Base-by-base conservation (phyloP, 2,888 invertebrate genomes). In the Nesidiocoris tenuis region DNA sequence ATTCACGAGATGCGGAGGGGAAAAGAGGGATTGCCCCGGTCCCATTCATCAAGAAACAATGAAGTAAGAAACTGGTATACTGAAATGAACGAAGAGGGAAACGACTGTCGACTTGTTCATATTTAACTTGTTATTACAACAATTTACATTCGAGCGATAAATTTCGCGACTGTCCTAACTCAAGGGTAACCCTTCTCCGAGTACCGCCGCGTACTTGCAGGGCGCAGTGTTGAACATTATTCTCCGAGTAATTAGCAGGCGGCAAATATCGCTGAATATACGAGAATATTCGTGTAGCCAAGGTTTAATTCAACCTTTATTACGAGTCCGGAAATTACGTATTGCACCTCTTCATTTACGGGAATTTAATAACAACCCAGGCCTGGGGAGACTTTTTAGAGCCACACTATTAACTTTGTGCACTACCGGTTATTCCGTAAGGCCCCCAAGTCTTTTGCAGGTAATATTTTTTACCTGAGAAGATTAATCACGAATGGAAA, bases 61-160 rank as follows among this genome's bases (percentile, higher is more conserved):
- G 19, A 39, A 39, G 19, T 39, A 9, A 39, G 39, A 39, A 16
- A 67, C 55, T 55, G 59, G 61, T 24, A 57, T 16, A 22, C 18
- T 22, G n/a, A 23, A 57, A 18, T 1, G 67, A 1, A 22, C n/a
- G 22, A 54, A 55, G 55, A 55, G 25, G 68, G 68, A 12, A 2
- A 57, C 57, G 59, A 17, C 24, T 70, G 70, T 24, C 59, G 59
- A 70, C 70, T 70, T 59, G 70, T 70, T 70, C 70, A 70, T 70
- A 70, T 70, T 70, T 70, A 70, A 70, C 59, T 57, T 70, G 70
- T 59, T 70, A 70, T 70, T 70, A 70, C 70, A 70, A 70, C 70
- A 70, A 70, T 70, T 70, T 70, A 70, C 70, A 59, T 70, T 70
- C 19, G 24, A 2, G 25, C 70, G 21, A 70, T 70, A 70, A 70